Evolutionary conservation across 2,113 vertebrate species (phyloP).

Genomic region (Sclerurus mexicanus): DNA sequence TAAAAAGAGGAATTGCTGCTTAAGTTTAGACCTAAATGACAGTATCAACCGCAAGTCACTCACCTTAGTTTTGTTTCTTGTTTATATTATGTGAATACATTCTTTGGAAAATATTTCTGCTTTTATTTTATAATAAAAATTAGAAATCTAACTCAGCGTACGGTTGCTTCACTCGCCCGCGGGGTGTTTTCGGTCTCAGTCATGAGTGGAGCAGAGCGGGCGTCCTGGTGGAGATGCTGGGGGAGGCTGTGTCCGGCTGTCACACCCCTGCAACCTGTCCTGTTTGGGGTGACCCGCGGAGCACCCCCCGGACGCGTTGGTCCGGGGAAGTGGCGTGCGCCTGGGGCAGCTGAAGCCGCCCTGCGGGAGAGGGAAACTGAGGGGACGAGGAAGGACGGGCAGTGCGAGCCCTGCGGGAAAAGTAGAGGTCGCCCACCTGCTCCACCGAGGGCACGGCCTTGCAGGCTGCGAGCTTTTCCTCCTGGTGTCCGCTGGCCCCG

Average conservation of each 20-base stretch:
- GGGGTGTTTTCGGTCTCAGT: neutral
- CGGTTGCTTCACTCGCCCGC: neutral
- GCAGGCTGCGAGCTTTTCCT: neutral
- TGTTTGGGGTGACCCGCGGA: neutral
- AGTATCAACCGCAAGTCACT: constrained; percentile 49
- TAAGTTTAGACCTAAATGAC: constrained; percentile 37
- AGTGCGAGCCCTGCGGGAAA: neutral
- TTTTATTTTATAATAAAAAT: constrained; percentile 89
- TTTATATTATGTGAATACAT: constrained; percentile 83
- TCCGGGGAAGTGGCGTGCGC: no score
- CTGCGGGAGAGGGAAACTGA: neutral
- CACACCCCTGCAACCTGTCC: neutral
- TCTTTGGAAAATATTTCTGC: constrained; percentile 81
- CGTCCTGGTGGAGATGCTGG: no score
- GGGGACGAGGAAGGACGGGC: neutral
- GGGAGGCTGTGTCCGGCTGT: neutral
- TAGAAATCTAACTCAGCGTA: constrained; percentile 64
- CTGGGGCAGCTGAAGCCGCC: fast-evolving
- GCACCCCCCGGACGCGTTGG: no score
- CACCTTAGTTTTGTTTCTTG: constrained; percentile 67
- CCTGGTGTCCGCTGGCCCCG: fast-evolving
- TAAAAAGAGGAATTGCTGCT: constrained; percentile 33
- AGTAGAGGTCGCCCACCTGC: neutral
- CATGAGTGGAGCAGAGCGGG: neutral
- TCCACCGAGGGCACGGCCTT: neutral